Evolutionary conservation across 2,888 invertebrate genomes (phyloP), one percentile per base, ranked within the genome.

Genomic region (Cantharis rustica): DNA sequence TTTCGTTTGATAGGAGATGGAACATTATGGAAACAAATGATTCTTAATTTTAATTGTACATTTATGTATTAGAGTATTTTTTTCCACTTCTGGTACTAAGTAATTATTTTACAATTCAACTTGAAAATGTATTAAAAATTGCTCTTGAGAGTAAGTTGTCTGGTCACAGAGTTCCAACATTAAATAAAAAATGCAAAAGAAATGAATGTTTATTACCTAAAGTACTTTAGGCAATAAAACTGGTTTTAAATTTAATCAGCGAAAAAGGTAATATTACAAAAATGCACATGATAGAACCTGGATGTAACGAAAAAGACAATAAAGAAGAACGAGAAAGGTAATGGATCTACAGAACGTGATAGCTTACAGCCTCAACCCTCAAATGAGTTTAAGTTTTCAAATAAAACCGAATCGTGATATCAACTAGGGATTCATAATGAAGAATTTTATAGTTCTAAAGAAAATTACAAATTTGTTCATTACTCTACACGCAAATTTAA

Each of bases 371-470:
- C 80, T 76, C 80, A 80, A 77, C 80, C 80, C 83, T 79, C 80
- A 82, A 83, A 82, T 82, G 83, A 82, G 81, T 81, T 80, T 80
- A 83, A 83, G 82, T 83, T 83, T 82, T 81, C 83, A 80, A 83
- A 83, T 83, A 82, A 83, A 83, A 83, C 80, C 75, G 81, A 81
- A 79, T 82, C 83, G 83, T 83, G 83, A 82, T 82, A 81, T 79
- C 81, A 80, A 81, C 81, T 80, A 80, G 78, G 80, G 80, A 81
- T 82, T 81, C 79, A 82, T 81, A 82, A 81, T 82, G 80, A 75
- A 79, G 73, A 79, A 76, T 78, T 79, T 79, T 78, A 79, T 79
- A 75, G 76, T 75, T 75, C 73, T 70, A 72, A 69, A 71, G 78
- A 75, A 78, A 78, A 78, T 78, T 78, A 78, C 70, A 70, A 74